Conservation (phyloP, 1,140 invertebrate species). For the Acromyrmex heyeri region DNA sequence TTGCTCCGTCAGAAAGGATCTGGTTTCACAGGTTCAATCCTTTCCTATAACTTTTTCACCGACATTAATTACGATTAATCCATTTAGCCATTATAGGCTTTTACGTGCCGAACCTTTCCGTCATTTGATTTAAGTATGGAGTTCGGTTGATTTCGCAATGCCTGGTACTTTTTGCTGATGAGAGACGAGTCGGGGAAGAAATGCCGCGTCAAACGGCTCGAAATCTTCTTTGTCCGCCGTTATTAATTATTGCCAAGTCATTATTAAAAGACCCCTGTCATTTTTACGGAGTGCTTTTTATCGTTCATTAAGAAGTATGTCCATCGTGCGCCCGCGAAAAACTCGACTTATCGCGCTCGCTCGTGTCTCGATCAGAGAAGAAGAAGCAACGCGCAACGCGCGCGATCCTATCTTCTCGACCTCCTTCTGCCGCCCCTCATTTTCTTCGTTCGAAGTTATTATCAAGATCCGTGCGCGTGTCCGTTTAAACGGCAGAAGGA, state of each 20-base stretch:
- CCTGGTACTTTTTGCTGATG: conserved; percentile 30
- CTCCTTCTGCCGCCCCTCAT: conserved; percentile 59
- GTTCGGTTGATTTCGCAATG: conserved; percentile 36
- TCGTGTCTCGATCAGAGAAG: conserved; percentile 61
- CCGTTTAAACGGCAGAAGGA: conserved; percentile 63
- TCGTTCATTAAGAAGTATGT: conserved; percentile 62
- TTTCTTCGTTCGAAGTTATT: conserved; percentile 58
- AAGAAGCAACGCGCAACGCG: conserved; percentile 23
- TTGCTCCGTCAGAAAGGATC: conserved; percentile 21
- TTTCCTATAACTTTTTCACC: conserved; percentile 3
- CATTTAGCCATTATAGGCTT: conserved; percentile 58
- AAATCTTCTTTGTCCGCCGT: conserved; percentile 52
- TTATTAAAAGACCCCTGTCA: conserved; percentile 56
- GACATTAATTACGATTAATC: conserved; percentile 52
- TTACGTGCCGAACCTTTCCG: conserved; percentile 46
- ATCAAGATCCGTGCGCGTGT: conserved; percentile 40
- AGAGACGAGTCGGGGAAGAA: conserved; percentile 18
- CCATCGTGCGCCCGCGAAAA: conserved; percentile 64
- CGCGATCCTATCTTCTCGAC: conserved; percentile 50
- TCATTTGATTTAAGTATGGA: conserved; percentile 61
- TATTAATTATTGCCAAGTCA: conserved; percentile 69
- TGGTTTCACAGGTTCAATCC: conserved; percentile 20
- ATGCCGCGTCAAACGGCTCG: conserved; percentile 27
- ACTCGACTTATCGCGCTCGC: conserved; percentile 62
- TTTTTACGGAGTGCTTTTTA: conserved; percentile 52